Percentiles rank a stretch among this genome's conserved stretches.
Evolutionary conservation across 2,888 invertebrate species (phyloP).

Genomic region (Asteroscopus sphinx): DNA sequence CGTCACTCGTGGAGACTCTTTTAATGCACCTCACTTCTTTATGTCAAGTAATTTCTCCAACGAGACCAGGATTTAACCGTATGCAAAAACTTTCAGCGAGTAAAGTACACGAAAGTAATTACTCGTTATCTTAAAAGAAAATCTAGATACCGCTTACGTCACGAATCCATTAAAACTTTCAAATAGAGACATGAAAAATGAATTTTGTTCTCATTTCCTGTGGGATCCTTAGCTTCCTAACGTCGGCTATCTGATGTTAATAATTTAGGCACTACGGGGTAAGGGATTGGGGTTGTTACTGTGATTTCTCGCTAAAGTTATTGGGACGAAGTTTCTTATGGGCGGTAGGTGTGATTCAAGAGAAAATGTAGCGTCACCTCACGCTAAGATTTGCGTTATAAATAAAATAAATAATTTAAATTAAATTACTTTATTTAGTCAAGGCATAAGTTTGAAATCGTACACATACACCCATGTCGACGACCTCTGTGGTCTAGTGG

Average conservation of each 20-base stretch:
- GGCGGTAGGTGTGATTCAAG: no score
- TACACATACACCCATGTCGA: no score
- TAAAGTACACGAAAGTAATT: slow-evolving; percentile 5
- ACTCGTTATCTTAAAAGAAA: slow-evolving; percentile 41
- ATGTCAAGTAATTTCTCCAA: not conserved
- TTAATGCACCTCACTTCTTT: no score
- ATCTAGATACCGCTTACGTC: slow-evolving; percentile 65
- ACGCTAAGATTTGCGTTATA: no score
- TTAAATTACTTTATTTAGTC: no score
- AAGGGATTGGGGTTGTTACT: slow-evolving; percentile 33
- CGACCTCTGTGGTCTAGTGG: no score
- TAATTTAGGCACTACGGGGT: slow-evolving; percentile 58
- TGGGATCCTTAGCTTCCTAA: slow-evolving; percentile 43
- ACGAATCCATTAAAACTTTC: slow-evolving; percentile 76
- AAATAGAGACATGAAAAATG: slow-evolving; percentile 78
- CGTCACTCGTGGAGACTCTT: no score
- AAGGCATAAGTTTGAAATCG: no score
- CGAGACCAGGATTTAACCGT: not conserved
- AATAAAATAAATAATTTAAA: no score
- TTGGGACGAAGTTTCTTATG: no score
- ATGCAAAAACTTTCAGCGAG: not conserved
- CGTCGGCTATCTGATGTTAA: slow-evolving; percentile 61
- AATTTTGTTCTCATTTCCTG: slow-evolving; percentile 68
- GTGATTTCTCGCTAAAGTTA: slow-evolving; percentile 39
- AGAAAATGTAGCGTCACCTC: no score